phyloP scores from a whole-genome alignment of 2,113 vertebrate species.

The Romanogobio albipinnatus region DNA sequence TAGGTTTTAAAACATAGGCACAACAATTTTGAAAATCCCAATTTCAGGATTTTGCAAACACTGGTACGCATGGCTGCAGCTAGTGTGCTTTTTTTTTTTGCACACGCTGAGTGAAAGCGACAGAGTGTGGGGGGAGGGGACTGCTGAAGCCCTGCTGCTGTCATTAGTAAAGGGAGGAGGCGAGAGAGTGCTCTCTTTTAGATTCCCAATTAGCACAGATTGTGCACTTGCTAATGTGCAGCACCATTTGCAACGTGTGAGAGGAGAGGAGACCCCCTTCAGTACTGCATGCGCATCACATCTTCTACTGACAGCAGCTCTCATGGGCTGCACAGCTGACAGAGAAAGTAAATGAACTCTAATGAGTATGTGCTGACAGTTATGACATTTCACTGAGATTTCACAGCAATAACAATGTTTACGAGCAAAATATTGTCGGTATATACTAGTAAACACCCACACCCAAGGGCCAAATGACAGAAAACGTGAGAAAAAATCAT shows the following conservation, averaged over 20 bases:
- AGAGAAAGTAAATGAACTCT: constrained; percentile 16
- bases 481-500: not conserved
- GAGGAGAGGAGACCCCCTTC: constrained; percentile 22
- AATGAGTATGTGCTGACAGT: constrained; percentile 5
- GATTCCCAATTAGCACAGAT: constrained; percentile 56
- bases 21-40: not conserved
- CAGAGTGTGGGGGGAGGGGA: constrained; percentile 24
- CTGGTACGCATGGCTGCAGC: not conserved
- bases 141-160: constrained; percentile 3
- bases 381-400: constrained; percentile 17
- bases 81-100: not conserved
- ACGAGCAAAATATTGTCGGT: not conserved
- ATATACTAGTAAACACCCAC: not conserved
- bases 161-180: constrained; percentile 26
- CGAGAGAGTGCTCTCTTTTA: constrained; percentile 44
- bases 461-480: too few relatives aligned
- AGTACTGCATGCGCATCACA: not conserved
- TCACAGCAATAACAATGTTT: not conserved
- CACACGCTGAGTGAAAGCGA: not conserved
- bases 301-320: constrained; percentile 7
- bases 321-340: constrained; percentile 12
- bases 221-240: constrained; percentile 39
- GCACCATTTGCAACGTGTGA: constrained; percentile 47
- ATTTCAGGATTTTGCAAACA: not conserved
- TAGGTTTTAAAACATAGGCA: not conserved